A percentile compares a stretch with the other conserved stretches of the same genome.
These are phyloP conservation scores for Coracias cyanogaster DNA, from an alignment of 2,797 vertebrate species.

Conservation along the genomic window DNA sequence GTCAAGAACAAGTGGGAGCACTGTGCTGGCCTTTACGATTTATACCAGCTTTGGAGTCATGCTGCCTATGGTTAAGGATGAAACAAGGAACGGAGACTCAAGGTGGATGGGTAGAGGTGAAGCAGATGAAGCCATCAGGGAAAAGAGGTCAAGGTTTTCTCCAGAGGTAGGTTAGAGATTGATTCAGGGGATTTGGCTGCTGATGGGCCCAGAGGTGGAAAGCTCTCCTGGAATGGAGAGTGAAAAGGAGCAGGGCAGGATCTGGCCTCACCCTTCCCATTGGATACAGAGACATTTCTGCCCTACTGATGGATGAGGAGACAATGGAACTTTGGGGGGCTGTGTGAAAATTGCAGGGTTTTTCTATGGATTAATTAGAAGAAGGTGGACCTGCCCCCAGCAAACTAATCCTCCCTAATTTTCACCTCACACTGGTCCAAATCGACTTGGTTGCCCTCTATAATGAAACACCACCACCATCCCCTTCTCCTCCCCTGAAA, in stretches of 20 bases:
- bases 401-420: rapidly evolving
- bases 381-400: too few species aligned
- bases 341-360: neutral
- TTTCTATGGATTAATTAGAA: neutral
- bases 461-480: neutral
- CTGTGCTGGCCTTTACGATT: neutral
- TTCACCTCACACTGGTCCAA: neutral
- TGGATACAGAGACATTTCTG: neutral
- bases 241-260: neutral
- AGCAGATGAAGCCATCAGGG: neutral
- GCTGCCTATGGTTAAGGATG: neutral
- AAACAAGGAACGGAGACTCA: neutral
- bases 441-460: rapidly evolving
- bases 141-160: neutral
- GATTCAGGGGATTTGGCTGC: rapidly evolving
- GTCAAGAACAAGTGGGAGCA: neutral
- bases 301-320: neutral
- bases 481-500: neutral
- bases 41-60: neutral
- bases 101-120: neutral
- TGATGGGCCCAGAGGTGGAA: neutral
- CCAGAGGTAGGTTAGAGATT: neutral
- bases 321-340: neutral
- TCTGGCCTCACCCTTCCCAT: neutral
- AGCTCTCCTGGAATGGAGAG: neutral